Base-by-base conservation (phyloP, 1,140 invertebrate genomes). In the Drosophila neocordata region DNA sequence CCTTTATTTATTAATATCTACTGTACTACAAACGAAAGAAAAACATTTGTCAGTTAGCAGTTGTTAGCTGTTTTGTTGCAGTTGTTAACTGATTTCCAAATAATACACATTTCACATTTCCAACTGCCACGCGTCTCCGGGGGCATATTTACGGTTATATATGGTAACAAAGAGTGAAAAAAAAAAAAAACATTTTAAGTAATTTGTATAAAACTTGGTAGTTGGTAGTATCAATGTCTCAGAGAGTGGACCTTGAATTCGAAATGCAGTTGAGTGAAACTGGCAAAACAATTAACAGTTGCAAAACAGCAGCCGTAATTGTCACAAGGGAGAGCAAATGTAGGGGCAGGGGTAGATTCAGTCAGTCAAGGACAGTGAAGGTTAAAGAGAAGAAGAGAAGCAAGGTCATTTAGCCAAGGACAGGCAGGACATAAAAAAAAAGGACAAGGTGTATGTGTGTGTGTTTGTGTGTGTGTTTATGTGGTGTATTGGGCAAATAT, bases 201-300 rank as follows among this genome's bases (percentile, higher is more conserved):
- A 31, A 37, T 20, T 56, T 37, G 18, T 65, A 55, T 52, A 58
- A 27, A 38, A 69, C 48, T 73, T 64, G 48, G 58, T 58, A 24
- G 3, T 12, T 52, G 18, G 20, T 37, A 41, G 62, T 60, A 59
- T 41, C 67, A 37, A 52, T 2, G 22, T 24, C n/a, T n/a, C n/a
- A n/a, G n/a, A n/a, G n/a, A 55, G 20, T 18, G 31, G 37, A 77
- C 80, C 77, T 85, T 85, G 81, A 76, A 79, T 83, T 83, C 65
- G 72, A 63, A 76, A 73, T 62, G 68, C 72, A 73, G 64, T 71
- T 76, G 22, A 64, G 37, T 20, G 58, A 24, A 60, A 27, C 79
- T 71, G 80, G 8, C 58, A 72, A 83, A 48, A 84, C 80, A 70
- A 66, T 83, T 83, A 83, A 83, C 79, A 77, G 69, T 73, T 80